Evolutionary conservation across 2,113 vertebrate species (phyloP).

Genomic region (Isurus oxyrinchus): DNA sequence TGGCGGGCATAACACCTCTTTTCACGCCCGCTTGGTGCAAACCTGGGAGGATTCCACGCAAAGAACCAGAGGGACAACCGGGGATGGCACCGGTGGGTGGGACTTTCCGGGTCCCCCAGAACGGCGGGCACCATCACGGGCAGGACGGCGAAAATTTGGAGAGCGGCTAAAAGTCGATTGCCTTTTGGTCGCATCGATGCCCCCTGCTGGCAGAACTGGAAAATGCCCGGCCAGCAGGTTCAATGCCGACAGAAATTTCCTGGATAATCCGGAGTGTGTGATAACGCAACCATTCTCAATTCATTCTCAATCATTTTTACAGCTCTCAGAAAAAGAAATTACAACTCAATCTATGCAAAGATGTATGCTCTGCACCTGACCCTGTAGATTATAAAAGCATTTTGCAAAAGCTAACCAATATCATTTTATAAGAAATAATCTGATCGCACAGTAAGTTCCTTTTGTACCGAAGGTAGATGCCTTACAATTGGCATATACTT

Average conservation of each 20-base stretch:
- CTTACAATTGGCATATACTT: background rate
- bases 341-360: background rate
- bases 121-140: no score
- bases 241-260: background rate
- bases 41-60: no score
- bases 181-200: no score
- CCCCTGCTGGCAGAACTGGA: no score
- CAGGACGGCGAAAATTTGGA: no score
- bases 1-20: no score
- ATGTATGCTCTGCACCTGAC: background rate
- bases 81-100: no score
- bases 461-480: background rate
- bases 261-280: background rate
- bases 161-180: no score
- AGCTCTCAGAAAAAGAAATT: background rate
- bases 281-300: background rate
- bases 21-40: no score
- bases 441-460: background rate
- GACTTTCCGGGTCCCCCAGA: no score
- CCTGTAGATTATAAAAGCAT: background rate
- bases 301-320: background rate
- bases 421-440: background rate
- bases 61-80: no score
- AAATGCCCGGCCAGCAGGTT: background rate
- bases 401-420: background rate